These are phyloP conservation scores for Notolepis coatsorum DNA, from an alignment of 2,797 vertebrate genomes.

Conservation along the genomic window DNA sequence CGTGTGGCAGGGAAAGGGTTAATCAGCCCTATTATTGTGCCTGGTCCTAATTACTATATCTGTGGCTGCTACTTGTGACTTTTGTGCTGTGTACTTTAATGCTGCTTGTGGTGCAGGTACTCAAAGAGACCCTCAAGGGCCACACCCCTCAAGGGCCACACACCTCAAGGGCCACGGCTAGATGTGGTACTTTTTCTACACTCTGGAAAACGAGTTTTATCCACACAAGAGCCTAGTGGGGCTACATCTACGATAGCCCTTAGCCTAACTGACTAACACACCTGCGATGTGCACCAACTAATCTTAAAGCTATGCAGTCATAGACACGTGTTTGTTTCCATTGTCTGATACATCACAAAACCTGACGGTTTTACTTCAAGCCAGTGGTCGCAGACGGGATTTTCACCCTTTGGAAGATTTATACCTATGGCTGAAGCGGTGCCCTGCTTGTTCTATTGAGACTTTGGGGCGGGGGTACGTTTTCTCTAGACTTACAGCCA, in stretches of 20 bases:
- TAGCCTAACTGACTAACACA: conserved; percentile 28
- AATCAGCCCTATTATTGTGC: conserved; percentile 67
- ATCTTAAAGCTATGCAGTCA: conserved; percentile 71
- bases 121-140: conserved; percentile 5
- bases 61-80: conserved; percentile 70
- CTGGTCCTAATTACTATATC: conserved; percentile 63
- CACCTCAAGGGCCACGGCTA: conserved; percentile 33
- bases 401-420: conserved; percentile 50
- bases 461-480: conserved; percentile 33
- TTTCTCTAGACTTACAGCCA: conserved; percentile 13
- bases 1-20: no score
- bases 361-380: conserved; percentile 27
- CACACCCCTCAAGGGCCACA: no score
- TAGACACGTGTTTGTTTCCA: conserved; percentile 36
- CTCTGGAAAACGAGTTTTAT: conserved; percentile 27
- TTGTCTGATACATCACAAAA: conserved; percentile 39
- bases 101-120: conserved; percentile 65
- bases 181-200: conserved; percentile 21
- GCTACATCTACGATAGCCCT: conserved; percentile 13
- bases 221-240: conserved; percentile 35
- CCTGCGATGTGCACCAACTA: conserved; percentile 42
- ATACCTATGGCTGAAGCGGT: conserved; percentile 27
- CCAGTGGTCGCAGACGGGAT: conserved; percentile 26
- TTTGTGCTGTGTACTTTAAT: conserved; percentile 67
- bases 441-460: background rate